Evolutionary conservation across 2,797 vertebrate genomes (phyloP), one percentile per base, ranked within the genome.

Genomic region (Aldrovandia affinis): DNA sequence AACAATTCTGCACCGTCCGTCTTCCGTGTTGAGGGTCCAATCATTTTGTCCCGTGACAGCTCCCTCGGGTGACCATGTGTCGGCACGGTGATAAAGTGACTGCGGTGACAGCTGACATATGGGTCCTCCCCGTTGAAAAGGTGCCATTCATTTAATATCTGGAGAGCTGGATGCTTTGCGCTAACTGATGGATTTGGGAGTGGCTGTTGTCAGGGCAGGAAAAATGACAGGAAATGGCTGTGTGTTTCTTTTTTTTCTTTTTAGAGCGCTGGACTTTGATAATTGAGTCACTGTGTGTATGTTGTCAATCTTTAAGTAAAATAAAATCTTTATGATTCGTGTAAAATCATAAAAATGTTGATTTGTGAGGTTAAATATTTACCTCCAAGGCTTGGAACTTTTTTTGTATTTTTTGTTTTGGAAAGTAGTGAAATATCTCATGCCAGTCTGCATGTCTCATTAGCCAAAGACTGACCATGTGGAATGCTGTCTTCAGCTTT

Each of bases 401-500:
- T 42, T 75, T 9, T 30, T 28, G 25, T 65, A 75, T 75, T 44
- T 75, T 14, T 75, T 75, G 39, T 75, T 75, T 75, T 7, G 15
- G 39, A 75, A 75, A 75, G 39, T 44, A 44, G 73, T 47, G 39
- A 47, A 47, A 33, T 77, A 77, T 47, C 42, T 77, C 73, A 44
- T 47, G 47, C 61, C 61, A 68, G 10, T 4, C 10, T 63, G 55
- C 81, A 68, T 42, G 61, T 65, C 59, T 61, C 42, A 68, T 68
- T 68, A 82, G 63, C 81, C 59, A 65, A 50, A 50, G 59, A 44
- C 44, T 28, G 39, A 82, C 87, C 88, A 65, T 22, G 65, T 36
- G 80, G 84, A 84, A 78, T 87, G 81, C 78, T 85, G 84, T 84
- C 82, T 82, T 84, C 84, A 39, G 83, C 42, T 61, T 61, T 83